Base-by-base conservation (phyloP, 2,113 vertebrate species). In the Toxotes chatareus region DNA sequence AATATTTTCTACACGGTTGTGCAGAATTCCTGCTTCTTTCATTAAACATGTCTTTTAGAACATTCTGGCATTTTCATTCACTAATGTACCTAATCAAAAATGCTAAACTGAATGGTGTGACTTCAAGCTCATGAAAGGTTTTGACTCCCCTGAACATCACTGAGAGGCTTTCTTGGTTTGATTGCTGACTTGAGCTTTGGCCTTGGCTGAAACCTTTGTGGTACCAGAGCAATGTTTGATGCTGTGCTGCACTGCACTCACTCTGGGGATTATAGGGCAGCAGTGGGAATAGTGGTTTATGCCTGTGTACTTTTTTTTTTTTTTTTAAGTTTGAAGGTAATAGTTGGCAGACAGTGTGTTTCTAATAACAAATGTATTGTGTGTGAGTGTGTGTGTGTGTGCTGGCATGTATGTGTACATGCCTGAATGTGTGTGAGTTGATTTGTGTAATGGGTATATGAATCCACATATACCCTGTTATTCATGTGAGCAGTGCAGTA, bases 131-230 rank as follows among this genome's bases (percentile, higher is more conserved):
- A 78, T 90, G 73, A 88, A 87, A 85, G 10, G 59, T 89, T 83
- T 87, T 79, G 81, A 74, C 60, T 84, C 61, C 83, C 38, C 72
- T 83, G 75, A 76, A 79, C 78, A 83, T 87, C 55, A 74, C 66
- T 65, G 71, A 71, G 75, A 79, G 69, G 69, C 80, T 83, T 83
- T 75, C 66, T 90, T 70, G 76, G 67, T 87, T 75, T 77, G 78
- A 83, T 84, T 85, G 87, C 77, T 83, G 79, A 83, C 61, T 79
- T 75, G 13, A 68, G 57, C 27, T 56, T 77, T 90, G 88, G 86
- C 92, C 86, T 87, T 11, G 38, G 51, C 56, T 89, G 84, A 94
- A 90, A 89, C 87, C 56, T 69, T 61, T 80, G 67, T 76, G 56
- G 67, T 63, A 63, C 76, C 70, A 59, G 47, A 83, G 74, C 67